A percentile compares a stretch with the other conserved stretches of the same genome.
Evolutionary conservation across 2,113 vertebrate species (phyloP).

Genomic region (Hyla sarda): DNA sequence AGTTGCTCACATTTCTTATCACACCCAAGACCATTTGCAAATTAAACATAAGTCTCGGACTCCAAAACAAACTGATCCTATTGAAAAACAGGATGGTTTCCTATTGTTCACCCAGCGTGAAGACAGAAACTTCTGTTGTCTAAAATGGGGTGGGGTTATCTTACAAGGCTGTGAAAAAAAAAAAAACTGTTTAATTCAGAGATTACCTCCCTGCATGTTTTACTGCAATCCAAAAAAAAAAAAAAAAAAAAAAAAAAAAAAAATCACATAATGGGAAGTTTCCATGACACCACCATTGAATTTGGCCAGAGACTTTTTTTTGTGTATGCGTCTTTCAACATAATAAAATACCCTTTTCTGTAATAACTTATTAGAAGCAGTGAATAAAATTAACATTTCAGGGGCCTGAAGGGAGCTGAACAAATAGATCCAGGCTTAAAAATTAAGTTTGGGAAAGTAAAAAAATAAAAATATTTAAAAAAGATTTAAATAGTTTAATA

Average conservation of each 20-base stretch:
- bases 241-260: no score
- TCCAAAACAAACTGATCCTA: conserved; percentile 86
- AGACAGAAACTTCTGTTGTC: conserved; percentile 92
- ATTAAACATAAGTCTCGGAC: conserved; percentile 95
- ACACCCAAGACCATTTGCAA: conserved; percentile 97
- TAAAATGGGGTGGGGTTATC: conserved; percentile 95
- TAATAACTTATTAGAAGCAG: conserved; percentile 28
- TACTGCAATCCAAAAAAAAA: conserved; percentile 81
- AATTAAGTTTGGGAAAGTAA: not conserved
- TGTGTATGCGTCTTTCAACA: conserved; percentile 13
- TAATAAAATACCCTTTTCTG: not conserved
- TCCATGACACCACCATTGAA: conserved; percentile 91
- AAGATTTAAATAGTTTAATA: not conserved
- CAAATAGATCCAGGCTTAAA: not conserved
- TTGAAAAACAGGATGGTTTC: conserved; percentile 98
- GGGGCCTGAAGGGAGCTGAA: not conserved
- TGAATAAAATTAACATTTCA: conserved; percentile 19
- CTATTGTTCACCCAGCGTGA: conserved; percentile 98
- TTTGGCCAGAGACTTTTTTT: conserved; percentile 56
- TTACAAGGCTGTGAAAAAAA: conserved; percentile 79
- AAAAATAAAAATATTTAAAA: no score
- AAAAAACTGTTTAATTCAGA: conserved; percentile 97
- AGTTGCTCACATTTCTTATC: conserved; percentile 80
- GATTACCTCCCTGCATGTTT: conserved; percentile 98
- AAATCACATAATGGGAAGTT: conserved; percentile 97